Evolutionary conservation across 2,888 invertebrate genomes (phyloP), one percentile per base, ranked within the genome.

Genomic region (Drosophila merina): DNA sequence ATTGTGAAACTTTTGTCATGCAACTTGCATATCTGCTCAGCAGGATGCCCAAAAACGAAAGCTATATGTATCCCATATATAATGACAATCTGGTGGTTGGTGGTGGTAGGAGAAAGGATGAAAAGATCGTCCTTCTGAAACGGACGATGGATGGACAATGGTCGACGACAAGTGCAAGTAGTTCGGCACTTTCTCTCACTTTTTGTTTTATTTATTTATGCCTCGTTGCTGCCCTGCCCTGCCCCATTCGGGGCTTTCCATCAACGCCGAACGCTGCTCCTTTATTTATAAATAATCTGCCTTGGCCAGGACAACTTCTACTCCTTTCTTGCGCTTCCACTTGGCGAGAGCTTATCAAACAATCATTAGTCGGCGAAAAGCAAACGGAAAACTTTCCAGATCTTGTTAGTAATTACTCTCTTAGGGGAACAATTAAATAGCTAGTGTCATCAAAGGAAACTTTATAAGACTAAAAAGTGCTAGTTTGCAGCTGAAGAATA

Each of bases 1-100:
- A 84, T 84, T 84, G 72, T 76, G 60, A 80, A 86, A 86, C 77
- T 82, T 83, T 86, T 70, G 67, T 66, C 57, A 59, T 62, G 70
- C 55, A 71, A 73, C 64, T 67, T 70, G 72, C 86, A 83, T 66
- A 71, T 72, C 68, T 57, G 51, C 54, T 30, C 62, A 66, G 63
- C 38, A 62, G 52, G 52, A 50, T 28, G 33, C 38, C 51, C 42
- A 6, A n/a, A 50, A 42, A 64, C 50, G 36, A 52, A 50, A 50
- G 30, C 55, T 54, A 54, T 28, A 25, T 38, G 12, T 33, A 45
- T 59, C 57, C 4, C 25, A 9, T 49, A 33, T 51, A 25, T 54
- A 63, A 56, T 30, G 30, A 51, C 48, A 56, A 33, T 38, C 60
- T 33, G 38, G 20, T 26, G 26, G 14, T 25, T 14, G 14, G 14